Evolutionary conservation across 2,113 vertebrate species (phyloP), one percentile per base, ranked within the genome.

Genomic region (Toxostoma redivivum): DNA sequence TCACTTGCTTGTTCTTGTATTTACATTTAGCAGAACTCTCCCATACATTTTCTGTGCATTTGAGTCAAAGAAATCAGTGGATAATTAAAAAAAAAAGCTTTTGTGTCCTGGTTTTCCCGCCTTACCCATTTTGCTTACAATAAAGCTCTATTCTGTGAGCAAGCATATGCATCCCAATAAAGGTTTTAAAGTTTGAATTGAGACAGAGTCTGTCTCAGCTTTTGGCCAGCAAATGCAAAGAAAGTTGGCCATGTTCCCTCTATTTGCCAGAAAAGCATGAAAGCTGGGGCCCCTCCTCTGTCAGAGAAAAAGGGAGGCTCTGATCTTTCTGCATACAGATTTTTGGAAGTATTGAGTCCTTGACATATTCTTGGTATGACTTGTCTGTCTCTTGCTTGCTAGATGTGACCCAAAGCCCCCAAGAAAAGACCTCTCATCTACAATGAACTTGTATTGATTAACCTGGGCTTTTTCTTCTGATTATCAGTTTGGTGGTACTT

Each of bases 241-340:
- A 54, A 93, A 93, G 56, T 95, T 95, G 95, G 88, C 90, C 56
- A 38, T 62, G 54, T 93, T 97, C 88, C 95, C 79, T 86, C 48
- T 80, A 35, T 84, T 97, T 92, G 90, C 86, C 88, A 95, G 94
- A 94, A 92, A 73, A 90, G 71, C 86, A 58, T 81, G 76, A 90
- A 88, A 92, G 47, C 86, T 93, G 92, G 47, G 86, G 92, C 86
- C 82, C 56, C 81, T 93, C 62, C 45, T 86, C 72, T 77, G 24
- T 88, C 67, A 81, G 54, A 82, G 31, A 35, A 65, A 90, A 92
- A 95, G 67, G 67, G 62, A 90, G 70, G 79, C 47, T 90, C 82
- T 92, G 58, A 86, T 90, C 62, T 83, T 93, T 86, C 51, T 70
- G 44, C 22, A 12, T 73, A 20, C n/a, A 57, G 45, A 50, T 66